A percentile compares a stretch with the other conserved stretches of the same genome.
Conservation (phyloP, 2,797 vertebrate species). For the Sebastes paucispinis region DNA sequence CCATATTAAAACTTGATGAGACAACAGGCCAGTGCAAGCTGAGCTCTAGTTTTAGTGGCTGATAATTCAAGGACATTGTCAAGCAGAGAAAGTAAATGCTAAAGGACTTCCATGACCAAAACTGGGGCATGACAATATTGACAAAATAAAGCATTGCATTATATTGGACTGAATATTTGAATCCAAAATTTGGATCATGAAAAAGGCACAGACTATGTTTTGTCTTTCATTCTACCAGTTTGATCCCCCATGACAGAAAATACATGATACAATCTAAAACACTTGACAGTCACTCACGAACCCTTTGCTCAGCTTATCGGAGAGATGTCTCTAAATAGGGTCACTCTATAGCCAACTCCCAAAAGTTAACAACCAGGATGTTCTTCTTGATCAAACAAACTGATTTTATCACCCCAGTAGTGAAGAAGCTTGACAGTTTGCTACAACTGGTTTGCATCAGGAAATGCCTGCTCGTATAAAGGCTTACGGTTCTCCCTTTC, state of each 20-base stretch:
- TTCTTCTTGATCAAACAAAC: constrained; percentile 65
- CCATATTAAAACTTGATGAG: constrained; percentile 84
- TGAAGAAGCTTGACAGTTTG: background rate
- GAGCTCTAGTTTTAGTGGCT: constrained; percentile 51
- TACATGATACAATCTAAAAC: background rate
- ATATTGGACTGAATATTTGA: background rate
- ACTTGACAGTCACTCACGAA: background rate
- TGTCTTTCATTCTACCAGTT: background rate
- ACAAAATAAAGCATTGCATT: background rate
- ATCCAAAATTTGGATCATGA: background rate
- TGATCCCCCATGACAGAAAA: background rate
- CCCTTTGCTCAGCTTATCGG: background rate
- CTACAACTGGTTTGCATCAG: constrained; percentile 7
- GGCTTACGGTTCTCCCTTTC: constrained; percentile 2
- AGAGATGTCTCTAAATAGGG: background rate
- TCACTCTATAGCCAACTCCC: constrained; percentile 36
- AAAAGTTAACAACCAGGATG: constrained; percentile 35
- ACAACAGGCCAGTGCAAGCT: constrained; percentile 48
- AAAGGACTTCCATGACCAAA: background rate
- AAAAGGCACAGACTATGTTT: background rate
- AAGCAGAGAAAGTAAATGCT: constrained; percentile 48
- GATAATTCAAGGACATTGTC: constrained; percentile 25
- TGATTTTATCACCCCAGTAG: constrained; percentile 25
- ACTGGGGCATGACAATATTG: background rate
- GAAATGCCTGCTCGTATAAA: constrained; percentile 6